A percentile compares a stretch with the other conserved stretches of the same genome.
Evolutionary conservation across 2,797 vertebrate species (phyloP).

Genomic region (Periparus ater): DNA sequence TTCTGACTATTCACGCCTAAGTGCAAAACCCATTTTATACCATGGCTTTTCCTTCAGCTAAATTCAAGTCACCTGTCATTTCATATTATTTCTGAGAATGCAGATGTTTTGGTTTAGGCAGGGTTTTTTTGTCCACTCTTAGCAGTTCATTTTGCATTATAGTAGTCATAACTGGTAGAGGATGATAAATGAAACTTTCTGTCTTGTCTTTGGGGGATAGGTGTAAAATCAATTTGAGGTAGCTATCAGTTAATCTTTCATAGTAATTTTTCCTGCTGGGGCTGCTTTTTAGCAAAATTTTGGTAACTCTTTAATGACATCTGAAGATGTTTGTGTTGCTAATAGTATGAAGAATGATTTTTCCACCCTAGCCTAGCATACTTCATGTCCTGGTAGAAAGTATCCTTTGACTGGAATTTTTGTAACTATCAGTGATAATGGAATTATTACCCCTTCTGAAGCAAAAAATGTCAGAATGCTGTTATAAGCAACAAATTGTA

Average conservation of each 20-base stretch:
- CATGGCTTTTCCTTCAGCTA: background rate
- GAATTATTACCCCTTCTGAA: background rate
- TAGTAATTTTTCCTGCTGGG: background rate
- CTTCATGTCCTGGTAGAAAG: background rate
- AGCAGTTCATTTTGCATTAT: background rate
- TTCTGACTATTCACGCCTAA: background rate
- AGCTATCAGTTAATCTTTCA: background rate
- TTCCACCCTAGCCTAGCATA: background rate
- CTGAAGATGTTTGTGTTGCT: background rate
- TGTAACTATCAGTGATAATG: background rate
- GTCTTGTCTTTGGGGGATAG: background rate
- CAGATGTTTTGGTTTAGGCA: background rate
- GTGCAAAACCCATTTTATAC: background rate
- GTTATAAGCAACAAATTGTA: background rate
- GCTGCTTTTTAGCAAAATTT: background rate
- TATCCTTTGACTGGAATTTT: background rate
- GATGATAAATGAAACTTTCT: background rate
- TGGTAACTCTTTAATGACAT: background rate
- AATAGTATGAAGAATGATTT: background rate
- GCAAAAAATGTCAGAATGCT: background rate
- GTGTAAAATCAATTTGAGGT: background rate
- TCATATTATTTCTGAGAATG: background rate
- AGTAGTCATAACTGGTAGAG: background rate
- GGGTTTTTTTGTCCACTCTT: rapidly evolving
- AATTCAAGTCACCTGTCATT: background rate